Conservation (phyloP, 1,140 invertebrate genomes). For the Brachionus rotundiformis region DNA sequence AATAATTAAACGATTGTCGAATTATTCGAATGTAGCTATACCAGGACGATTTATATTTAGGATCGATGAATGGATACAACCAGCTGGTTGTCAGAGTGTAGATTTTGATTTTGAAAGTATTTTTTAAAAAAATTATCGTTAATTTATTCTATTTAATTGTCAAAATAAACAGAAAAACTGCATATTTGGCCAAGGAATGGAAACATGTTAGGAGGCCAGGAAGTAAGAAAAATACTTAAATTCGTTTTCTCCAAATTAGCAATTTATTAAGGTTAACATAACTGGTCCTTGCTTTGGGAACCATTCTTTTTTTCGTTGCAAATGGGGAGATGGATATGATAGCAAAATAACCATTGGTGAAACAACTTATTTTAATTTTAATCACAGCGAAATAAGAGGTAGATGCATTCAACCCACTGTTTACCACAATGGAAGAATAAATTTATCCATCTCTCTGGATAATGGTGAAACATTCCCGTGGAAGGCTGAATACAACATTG, state of each 20-base stretch:
- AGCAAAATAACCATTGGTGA: slow-evolving; percentile 24
- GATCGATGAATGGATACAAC: slow-evolving; percentile 87
- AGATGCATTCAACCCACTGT: slow-evolving; percentile 40
- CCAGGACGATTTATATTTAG: slow-evolving; percentile 88
- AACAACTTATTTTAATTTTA: slow-evolving; percentile 16
- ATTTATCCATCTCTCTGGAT: slow-evolving; percentile 49
- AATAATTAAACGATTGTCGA: not conserved
- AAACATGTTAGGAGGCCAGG: slow-evolving; percentile 90
- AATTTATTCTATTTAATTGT: too few relatives aligned
- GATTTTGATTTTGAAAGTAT: slow-evolving; percentile 51
- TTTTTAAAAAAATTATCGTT: not conserved
- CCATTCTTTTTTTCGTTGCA: slow-evolving; percentile 26
- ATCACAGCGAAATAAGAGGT: slow-evolving; percentile 28
- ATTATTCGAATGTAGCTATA: slow-evolving; percentile 78
- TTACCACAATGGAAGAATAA: slow-evolving; percentile 44
- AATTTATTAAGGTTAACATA: slow-evolving; percentile 69
- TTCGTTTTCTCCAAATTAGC: not conserved
- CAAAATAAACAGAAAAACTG: slow-evolving; percentile 65
- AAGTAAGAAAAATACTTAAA: slow-evolving; percentile 67
- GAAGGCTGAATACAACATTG: slow-evolving; percentile 47
- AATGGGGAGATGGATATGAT: slow-evolving; percentile 48
- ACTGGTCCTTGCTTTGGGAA: slow-evolving; percentile 83
- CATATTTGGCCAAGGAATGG: slow-evolving; percentile 86
- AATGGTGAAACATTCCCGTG: slow-evolving; percentile 3
- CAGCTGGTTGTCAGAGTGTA: slow-evolving; percentile 75